Evolutionary conservation across 1,140 invertebrate genomes (phyloP), one percentile per base, ranked within the genome.

Genomic region (Uloborus diversus): DNA sequence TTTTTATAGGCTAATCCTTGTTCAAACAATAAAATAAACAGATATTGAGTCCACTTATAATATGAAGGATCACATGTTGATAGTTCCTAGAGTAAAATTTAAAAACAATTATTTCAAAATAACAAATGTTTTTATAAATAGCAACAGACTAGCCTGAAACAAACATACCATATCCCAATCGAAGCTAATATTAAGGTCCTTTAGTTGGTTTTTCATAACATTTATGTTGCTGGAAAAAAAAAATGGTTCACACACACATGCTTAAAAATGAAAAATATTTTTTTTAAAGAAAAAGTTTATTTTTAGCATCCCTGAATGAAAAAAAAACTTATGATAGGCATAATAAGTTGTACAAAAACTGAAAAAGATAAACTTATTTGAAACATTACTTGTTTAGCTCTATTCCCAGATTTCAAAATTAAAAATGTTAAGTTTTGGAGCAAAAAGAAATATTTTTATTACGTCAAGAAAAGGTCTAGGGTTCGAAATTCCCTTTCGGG

Each of bases 11-110:
- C 92, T 32, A 99, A 88, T 20, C 93, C 94, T 53, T 90, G 89
- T 84, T 98, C 91, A 87, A 90, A 95, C 69, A 99, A 87, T 88
- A 96, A 93, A 3, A 99, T 85, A 88, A 99, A 99, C 68, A 99
- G 89, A 84, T 92, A 92, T 87, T 99, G 98, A 0, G 97, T 99
- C 96, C 97, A 99, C 75, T 85, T 87, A 83, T 90, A 91, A 82
- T 89, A 91, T 2, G 84, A 81, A 17, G 88, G 87, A 81, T 89
- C 85, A 85, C 89, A 90, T 1, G 90, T 91, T 4, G 86, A 85
- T 51, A 90, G 65, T 82, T 90, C 89, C 88, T 90, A n/a, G 7
- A 65, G 35, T 33, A 7, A 53, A 32, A 33, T 33, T 3, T 23
- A 30, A 47, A 25, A 4, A 13, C 47, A 11, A 27, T 28, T 51